Evolutionary conservation across 2,797 vertebrate genomes (phyloP).

Genomic region (Manis javanica): DNA sequence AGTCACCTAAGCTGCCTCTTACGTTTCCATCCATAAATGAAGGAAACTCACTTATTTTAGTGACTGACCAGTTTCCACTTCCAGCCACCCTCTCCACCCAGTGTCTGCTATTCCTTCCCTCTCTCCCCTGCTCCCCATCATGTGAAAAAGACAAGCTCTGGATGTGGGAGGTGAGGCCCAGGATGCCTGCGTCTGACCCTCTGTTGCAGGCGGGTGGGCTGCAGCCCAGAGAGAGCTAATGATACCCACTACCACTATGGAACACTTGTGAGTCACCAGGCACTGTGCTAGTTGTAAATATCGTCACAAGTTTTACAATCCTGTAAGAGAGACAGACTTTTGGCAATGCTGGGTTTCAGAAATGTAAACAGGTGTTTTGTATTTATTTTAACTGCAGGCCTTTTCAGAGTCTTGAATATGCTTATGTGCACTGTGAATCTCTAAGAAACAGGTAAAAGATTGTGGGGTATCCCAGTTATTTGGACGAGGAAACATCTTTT

Average conservation of each 20-base stretch:
- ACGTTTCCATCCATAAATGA: not conserved
- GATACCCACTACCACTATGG: accelerated
- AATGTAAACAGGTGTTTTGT: not conserved
- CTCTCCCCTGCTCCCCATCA: not conserved
- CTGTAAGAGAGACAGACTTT: not conserved
- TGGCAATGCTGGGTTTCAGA: not conserved
- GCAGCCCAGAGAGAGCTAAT: not conserved
- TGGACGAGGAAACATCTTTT: not conserved
- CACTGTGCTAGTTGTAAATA: not conserved
- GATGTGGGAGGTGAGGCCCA: accelerated
- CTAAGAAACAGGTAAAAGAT: not conserved
- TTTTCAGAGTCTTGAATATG: not conserved
- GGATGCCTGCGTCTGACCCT: accelerated
- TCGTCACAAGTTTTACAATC: too few relatives aligned
- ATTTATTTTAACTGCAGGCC: not conserved
- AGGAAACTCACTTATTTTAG: not conserved
- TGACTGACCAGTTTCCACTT: not conserved
- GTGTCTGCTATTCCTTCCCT: not conserved
- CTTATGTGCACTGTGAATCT: not conserved
- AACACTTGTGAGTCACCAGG: not conserved
- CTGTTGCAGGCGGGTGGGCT: not conserved
- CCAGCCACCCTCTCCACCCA: not conserved
- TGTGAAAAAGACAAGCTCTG: accelerated
- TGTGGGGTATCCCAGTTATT: not conserved
- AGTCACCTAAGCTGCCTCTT: not conserved